A percentile compares a stretch with the other conserved stretches of the same genome.
Evolutionary conservation across 2,888 invertebrate genomes (phyloP).

Genomic region (Mythimna impura): DNA sequence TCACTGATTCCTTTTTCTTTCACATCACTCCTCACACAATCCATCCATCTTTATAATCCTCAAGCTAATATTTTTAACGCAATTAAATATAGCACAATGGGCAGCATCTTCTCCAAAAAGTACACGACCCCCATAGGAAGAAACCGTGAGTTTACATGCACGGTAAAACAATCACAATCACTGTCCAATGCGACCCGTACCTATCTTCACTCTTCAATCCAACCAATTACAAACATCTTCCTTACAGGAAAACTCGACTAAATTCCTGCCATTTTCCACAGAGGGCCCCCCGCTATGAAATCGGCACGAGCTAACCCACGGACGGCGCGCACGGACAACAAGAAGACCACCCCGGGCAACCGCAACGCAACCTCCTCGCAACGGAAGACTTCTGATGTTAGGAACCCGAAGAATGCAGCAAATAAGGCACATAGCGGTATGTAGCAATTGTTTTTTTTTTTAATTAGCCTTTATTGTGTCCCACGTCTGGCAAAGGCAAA

Average conservation of each 20-base stretch:
- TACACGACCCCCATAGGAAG: background rate
- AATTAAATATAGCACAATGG: background rate
- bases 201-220: slow-evolving; percentile 22
- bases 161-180: background rate
- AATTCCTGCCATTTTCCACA: slow-evolving; percentile 57
- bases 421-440: slow-evolving; percentile 85
- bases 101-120: background rate
- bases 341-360: slow-evolving; percentile 74
- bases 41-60: no score
- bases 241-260: slow-evolving; percentile 26
- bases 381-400: slow-evolving; percentile 81
- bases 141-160: background rate
- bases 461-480: no score
- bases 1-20: no score
- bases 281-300: slow-evolving; percentile 83
- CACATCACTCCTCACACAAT: no score
- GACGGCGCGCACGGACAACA: slow-evolving; percentile 74
- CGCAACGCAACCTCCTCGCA: slow-evolving; percentile 84
- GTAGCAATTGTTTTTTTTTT: slow-evolving; percentile 45
- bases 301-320: slow-evolving; percentile 82
- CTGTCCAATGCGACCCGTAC: background rate
- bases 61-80: background rate
- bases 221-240: slow-evolving; percentile 29
- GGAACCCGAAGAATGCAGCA: slow-evolving; percentile 79
- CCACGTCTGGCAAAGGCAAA: no score